Evolutionary conservation across 1,140 invertebrate species (phyloP).

Genomic region (Cherax destructor): DNA sequence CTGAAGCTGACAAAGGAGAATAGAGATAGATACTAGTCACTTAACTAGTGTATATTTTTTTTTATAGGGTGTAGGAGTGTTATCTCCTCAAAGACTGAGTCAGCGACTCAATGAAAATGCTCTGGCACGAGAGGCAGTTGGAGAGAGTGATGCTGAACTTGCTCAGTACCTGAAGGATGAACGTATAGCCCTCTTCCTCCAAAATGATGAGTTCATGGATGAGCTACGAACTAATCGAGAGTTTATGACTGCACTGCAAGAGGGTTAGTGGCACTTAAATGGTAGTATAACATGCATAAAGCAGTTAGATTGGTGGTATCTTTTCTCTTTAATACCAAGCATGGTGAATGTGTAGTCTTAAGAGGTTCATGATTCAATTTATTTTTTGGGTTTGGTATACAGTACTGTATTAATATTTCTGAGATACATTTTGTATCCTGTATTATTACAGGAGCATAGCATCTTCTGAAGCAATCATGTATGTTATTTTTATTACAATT

Average conservation of each 20-base stretch:
- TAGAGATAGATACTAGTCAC: not conserved
- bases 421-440: too few relatives aligned
- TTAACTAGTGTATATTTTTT: not conserved
- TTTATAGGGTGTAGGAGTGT: conserved; percentile 63
- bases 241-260: conserved; percentile 90
- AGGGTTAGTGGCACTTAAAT: conserved; percentile 72
- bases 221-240: conserved; percentile 92
- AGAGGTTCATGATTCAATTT: not conserved
- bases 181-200: conserved; percentile 89
- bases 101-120: conserved; percentile 71
- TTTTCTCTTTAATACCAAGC: too few relatives aligned
- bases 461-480: too few relatives aligned
- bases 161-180: conserved; percentile 84
- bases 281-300: too few relatives aligned
- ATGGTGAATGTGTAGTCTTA: too few relatives aligned
- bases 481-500: too few relatives aligned
- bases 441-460: too few relatives aligned
- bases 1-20: not conserved
- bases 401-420: too few relatives aligned
- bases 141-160: conserved; percentile 76
- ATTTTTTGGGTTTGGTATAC: too few relatives aligned
- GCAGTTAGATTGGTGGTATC: too few relatives aligned
- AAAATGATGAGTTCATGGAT: conserved; percentile 95
- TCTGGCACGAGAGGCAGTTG: conserved; percentile 69
- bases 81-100: conserved; percentile 70